These are phyloP conservation scores for Mustela nigripes DNA, from an alignment of 2,113 vertebrate species.

Conservation along the genomic window DNA sequence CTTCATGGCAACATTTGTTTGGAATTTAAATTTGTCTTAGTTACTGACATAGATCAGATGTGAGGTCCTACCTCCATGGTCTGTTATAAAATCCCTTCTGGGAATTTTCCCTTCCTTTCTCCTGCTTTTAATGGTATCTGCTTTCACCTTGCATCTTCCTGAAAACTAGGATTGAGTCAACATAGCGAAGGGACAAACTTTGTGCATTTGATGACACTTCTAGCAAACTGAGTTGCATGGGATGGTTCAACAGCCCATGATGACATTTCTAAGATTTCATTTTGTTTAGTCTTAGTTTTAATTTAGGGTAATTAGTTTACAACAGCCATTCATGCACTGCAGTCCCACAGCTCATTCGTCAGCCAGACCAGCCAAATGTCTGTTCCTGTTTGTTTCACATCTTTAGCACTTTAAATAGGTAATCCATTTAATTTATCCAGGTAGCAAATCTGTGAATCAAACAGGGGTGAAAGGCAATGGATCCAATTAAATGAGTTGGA, in stretches of 20 bases:
- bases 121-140: neutral
- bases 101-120: neutral
- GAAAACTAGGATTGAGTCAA: neutral
- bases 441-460: constrained; percentile 44
- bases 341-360: neutral
- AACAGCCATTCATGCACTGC: neutral
- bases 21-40: constrained; percentile 36
- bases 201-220: neutral
- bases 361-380: neutral
- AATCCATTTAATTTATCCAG: constrained; percentile 11
- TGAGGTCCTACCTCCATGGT: neutral
- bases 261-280: neutral
- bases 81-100: constrained; percentile 3
- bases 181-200: neutral
- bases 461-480: neutral
- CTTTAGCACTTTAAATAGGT: neutral
- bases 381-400: constrained; percentile 11
- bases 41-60: neutral
- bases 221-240: too few species aligned
- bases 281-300: neutral
- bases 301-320: neutral
- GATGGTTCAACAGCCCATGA: neutral
- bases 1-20: constrained; percentile 1
- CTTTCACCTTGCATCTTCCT: neutral
- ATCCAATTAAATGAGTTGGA: neutral